Evolutionary conservation across 2,888 invertebrate species (phyloP), one percentile per base, ranked within the genome.

Genomic region (Microdon myrmicae): DNA sequence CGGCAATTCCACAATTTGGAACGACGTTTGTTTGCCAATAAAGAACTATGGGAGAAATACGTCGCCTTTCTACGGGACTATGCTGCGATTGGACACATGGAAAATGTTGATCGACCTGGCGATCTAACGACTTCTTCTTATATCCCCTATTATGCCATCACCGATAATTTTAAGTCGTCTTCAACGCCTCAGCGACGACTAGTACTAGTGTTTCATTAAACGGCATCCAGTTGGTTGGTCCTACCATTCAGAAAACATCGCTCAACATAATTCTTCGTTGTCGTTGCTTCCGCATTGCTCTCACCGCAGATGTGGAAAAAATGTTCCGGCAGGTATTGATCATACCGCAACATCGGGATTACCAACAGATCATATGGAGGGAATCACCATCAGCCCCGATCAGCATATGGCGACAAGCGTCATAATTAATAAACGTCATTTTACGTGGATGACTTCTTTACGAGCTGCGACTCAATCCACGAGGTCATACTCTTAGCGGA

Each of bases 311-410:
- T 19, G 13, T 60, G 1, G 43, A 47, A 20, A 53, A 60, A 17
- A 53, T 58, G 49, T 44, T 44, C 32, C 38, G 58, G 2, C 47
- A 60, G 16, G 23, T 53, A 7, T 14, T 38, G 10, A 22, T 47
- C 3, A 20, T 20, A 8, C 29, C 34, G 13, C 17, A 25, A 3
- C 41, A 60, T 37, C 12, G 17, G 17, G 8, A 17, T 8, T 26
- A 17, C 3, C 44, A 45, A 7, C 44, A 19, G 10, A 45, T 45
- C 26, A 12, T 45, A 8, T 45, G 32, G 43, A 34, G 53, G 8
- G 59, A 51, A n/a, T n/a, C n/a, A n/a, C n/a, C n/a, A n/a, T n/a
- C n/a, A n/a, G n/a, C n/a, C n/a, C n/a, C n/a, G n/a, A n/a, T n/a
- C n/a, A n/a, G n/a, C n/a, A n/a, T n/a, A n/a, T n/a, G n/a, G n/a